These are phyloP conservation scores for Carterocephalus palaemon DNA, from an alignment of 2,888 invertebrate species.

Conservation along the genomic window DNA sequence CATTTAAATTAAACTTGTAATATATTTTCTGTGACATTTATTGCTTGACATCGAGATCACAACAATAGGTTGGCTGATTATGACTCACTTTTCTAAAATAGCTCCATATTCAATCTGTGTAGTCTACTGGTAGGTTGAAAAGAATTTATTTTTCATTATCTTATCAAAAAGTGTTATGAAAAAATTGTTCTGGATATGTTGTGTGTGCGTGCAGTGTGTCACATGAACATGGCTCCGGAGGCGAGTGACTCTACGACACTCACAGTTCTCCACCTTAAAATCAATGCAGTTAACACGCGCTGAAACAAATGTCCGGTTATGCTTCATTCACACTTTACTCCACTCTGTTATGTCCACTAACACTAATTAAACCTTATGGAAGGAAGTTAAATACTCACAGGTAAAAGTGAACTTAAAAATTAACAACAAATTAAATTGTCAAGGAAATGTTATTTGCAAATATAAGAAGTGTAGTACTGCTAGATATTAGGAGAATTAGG, in stretches of 20 bases:
- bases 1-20: no score
- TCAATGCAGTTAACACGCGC: constrained; percentile 80
- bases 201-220: constrained; percentile 68
- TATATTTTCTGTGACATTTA: no score
- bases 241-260: constrained; percentile 76
- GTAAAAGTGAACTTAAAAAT: constrained; percentile 18
- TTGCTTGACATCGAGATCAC: no score
- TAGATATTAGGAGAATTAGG: constrained; percentile 8
- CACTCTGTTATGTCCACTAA: constrained; percentile 24
- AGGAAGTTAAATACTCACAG: constrained; percentile 13
- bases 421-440: constrained; percentile 10
- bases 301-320: constrained; percentile 77
- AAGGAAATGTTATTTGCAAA: constrained; percentile 19
- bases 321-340: constrained; percentile 52
- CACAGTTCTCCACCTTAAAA: constrained; percentile 81
- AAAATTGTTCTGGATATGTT: constrained; percentile 59
- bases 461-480: constrained; percentile 13
- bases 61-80: no score
- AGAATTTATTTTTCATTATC: no score
- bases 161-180: constrained; percentile 27
- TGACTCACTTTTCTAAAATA: no score
- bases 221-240: constrained; percentile 67
- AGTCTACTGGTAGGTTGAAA: no score
- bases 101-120: no score
- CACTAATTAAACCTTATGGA: constrained; percentile 18